Evolutionary conservation across 2,888 invertebrate genomes (phyloP), one percentile per base, ranked within the genome.

Genomic region (Sminthurides aquaticus): DNA sequence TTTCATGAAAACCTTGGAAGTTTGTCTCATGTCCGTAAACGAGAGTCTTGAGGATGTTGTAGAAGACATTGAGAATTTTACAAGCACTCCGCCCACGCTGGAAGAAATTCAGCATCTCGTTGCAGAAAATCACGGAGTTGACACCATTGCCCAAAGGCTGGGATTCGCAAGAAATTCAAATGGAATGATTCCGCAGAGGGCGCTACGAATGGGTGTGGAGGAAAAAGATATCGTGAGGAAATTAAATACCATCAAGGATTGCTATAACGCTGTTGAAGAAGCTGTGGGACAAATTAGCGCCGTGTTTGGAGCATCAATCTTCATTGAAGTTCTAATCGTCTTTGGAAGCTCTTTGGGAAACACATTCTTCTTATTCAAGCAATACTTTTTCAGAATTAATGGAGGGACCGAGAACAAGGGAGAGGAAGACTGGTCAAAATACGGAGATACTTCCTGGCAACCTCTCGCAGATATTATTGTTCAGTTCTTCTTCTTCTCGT

Each of bases 401-500:
- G 8, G 15, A 28, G 1, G 54, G 15, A 8, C 57, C 54, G 29
- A 52, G 29, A 20, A 8, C 55, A 8, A 11, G n/a, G 22, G 48
- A 25, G n/a, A 49, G 5, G 43, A 34, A 34, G 15, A 49, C 8
- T 25, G 54, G 43, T 20, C n/a, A 28, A 5, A 22, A 20, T 18
- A 34, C 0, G 43, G 43, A 34, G 66, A 65, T 29, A 55, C 57
- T 2, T 60, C 58, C 29, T 59, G 63, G 11, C 48, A 28, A 0
- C 15, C 67, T 15, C 18, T 65, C 11, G 49, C 49, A 1, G 67
- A 64, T 5, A 49, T 65, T 22, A 43, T 59, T 8, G 65, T 67
- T 8, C 70, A 72, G 43, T 70, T 69, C 54, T 69, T 49, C 59
- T 72, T 72, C 60, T 64, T 72, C 15, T 70, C 66, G 28, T 64